Evolutionary conservation across 1,140 invertebrate species (phyloP).

Genomic region (Drosophila pandora): DNA sequence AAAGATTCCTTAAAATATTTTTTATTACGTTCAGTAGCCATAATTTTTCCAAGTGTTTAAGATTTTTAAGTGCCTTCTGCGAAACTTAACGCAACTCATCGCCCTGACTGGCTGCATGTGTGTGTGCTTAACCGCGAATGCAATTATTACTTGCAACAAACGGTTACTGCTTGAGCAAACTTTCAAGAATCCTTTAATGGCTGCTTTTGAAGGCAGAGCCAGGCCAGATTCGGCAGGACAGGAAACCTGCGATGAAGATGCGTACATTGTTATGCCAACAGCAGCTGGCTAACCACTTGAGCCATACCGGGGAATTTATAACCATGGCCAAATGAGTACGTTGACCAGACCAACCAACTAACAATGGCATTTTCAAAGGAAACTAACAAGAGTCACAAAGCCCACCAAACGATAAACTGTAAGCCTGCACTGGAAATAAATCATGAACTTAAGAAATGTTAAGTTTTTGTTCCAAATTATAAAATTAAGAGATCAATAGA

Average conservation of each 20-base stretch:
- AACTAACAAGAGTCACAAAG: conserved; percentile 23
- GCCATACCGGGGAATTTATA: conserved; percentile 13
- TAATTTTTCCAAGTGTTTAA: conserved; percentile 9
- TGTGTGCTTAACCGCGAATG: conserved; percentile 52
- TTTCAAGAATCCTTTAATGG: conserved; percentile 31
- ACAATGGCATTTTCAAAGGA: conserved; percentile 37
- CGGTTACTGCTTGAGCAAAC: conserved; percentile 40
- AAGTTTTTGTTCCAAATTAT: too few species aligned
- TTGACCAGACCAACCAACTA: conserved; percentile 40
- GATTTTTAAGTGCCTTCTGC: conserved; percentile 55
- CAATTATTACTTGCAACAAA: conserved; percentile 75
- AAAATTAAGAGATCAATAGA: too few species aligned
- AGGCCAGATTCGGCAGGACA: conserved; percentile 2
- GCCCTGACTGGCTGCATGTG: background rate
- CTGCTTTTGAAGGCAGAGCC: conserved; percentile 16
- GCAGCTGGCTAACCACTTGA: conserved; percentile 15
- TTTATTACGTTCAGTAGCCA: background rate
- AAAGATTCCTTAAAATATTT: background rate
- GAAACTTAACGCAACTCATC: conserved; percentile 22
- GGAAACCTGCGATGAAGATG: conserved; percentile 40
- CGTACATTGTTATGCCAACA: conserved; percentile 41
- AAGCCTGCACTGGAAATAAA: conserved; percentile 1
- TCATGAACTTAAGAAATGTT: too few species aligned
- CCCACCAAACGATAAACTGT: conserved; percentile 15
- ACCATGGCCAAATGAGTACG: conserved; percentile 7